Conservation (phyloP, 2,113 vertebrate species). For the Phylloscopus trochilus region DNA sequence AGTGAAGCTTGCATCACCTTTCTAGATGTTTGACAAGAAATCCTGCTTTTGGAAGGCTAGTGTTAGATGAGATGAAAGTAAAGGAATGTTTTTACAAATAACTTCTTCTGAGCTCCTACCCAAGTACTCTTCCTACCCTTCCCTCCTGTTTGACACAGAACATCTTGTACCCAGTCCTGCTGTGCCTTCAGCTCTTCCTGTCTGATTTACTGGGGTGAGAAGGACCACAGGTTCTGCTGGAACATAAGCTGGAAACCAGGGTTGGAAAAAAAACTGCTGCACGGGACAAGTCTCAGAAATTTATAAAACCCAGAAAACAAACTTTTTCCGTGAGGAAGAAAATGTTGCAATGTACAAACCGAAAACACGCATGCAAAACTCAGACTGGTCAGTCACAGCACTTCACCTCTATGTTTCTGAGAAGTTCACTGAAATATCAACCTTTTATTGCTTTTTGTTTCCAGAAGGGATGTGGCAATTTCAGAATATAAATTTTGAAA, state of each 20-base stretch:
- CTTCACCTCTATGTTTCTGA: neutral
- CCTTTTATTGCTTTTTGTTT: neutral
- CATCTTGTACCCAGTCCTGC: neutral
- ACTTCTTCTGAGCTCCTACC: neutral
- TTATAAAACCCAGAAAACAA: neutral
- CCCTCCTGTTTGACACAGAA: neutral
- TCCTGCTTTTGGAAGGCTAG: neutral
- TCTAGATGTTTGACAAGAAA: neutral
- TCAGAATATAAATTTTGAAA: slow-evolving; percentile 33
- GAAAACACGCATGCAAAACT: accelerated
- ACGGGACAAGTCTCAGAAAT: neutral
- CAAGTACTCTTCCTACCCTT: neutral
- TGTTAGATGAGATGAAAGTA: neutral
- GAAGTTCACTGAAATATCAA: neutral
- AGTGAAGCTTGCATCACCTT: neutral
- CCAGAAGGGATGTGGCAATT: slow-evolving; percentile 16
- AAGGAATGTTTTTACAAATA: neutral
- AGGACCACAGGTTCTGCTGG: neutral
- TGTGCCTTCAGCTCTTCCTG: neutral
- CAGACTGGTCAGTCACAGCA: neutral
- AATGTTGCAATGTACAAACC: neutral
- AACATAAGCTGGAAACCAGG: neutral
- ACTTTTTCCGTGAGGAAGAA: neutral
- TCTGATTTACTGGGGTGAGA: neutral
- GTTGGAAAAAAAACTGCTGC: neutral